Evolutionary conservation across 2,888 invertebrate genomes (phyloP).

Genomic region (Aphodius sticticus): DNA sequence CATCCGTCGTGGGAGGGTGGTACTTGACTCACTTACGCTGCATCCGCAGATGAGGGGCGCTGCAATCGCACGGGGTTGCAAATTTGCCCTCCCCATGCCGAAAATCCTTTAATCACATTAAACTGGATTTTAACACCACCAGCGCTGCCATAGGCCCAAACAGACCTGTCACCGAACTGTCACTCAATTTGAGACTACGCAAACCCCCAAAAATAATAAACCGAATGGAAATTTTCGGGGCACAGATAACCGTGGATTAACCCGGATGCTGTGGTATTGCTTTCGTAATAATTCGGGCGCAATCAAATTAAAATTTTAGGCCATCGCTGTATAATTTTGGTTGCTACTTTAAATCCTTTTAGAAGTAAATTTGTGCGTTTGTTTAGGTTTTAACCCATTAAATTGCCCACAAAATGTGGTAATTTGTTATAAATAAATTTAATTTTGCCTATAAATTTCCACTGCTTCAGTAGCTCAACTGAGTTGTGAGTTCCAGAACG

Average conservation of each 20-base stretch:
- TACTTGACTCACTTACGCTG: constrained; percentile 55
- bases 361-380: too few relatives aligned
- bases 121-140: neutral
- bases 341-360: too few relatives aligned
- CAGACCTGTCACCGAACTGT: neutral
- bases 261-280: neutral
- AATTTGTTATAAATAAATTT: too few relatives aligned
- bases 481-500: too few relatives aligned
- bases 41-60: constrained; percentile 54
- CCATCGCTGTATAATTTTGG: neutral
- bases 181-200: neutral
- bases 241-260: neutral
- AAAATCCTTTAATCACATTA: constrained; percentile 54
- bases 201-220: neutral
- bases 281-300: neutral
- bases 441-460: too few relatives aligned
- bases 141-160: neutral
- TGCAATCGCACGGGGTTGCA: constrained; percentile 33
- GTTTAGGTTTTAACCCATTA: too few relatives aligned
- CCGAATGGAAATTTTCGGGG: neutral
- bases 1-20: constrained; percentile 45
- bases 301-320: neutral
- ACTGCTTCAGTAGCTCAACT: too few relatives aligned
- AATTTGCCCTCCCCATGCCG: constrained; percentile 43
- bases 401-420: too few relatives aligned